These are phyloP conservation scores for Barnardius zonarius DNA, from an alignment of 2,113 vertebrate genomes.

Conservation along the genomic window DNA sequence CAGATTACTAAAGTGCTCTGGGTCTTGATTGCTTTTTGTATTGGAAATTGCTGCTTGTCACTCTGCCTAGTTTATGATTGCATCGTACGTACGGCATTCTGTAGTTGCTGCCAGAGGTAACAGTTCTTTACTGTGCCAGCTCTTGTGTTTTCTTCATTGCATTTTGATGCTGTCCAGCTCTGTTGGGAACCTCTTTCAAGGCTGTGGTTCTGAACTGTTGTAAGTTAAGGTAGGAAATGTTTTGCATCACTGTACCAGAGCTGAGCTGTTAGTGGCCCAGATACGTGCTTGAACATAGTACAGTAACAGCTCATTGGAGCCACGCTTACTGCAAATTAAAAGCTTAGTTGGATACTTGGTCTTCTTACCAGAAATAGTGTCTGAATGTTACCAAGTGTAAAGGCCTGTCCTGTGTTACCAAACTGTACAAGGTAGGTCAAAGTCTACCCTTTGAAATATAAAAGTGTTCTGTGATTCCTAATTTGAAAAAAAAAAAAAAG, in stretches of 20 bases:
- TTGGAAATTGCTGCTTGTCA: background rate
- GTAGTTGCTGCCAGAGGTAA: background rate
- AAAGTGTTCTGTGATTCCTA: background rate
- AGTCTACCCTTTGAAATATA: background rate
- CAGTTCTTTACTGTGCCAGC: background rate
- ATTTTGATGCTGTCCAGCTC: slow-evolving; percentile 25
- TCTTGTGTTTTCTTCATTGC: background rate
- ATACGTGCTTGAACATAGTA: background rate
- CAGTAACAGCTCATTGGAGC: background rate
- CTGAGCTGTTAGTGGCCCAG: background rate
- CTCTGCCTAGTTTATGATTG: background rate
- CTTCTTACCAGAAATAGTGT: background rate
- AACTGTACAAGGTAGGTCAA: background rate
- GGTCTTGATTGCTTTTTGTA: background rate
- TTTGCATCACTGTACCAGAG: background rate
- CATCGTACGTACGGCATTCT: background rate
- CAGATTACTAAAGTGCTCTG: background rate
- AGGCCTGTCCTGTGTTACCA: background rate
- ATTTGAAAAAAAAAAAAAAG: background rate
- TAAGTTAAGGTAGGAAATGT: background rate
- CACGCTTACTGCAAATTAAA: background rate
- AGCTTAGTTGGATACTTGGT: background rate
- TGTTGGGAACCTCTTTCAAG: background rate
- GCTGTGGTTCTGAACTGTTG: background rate
- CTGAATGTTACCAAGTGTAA: background rate